Base-by-base conservation (phyloP, 2,113 vertebrate genomes). In the Tychaedon coryphoeus region DNA sequence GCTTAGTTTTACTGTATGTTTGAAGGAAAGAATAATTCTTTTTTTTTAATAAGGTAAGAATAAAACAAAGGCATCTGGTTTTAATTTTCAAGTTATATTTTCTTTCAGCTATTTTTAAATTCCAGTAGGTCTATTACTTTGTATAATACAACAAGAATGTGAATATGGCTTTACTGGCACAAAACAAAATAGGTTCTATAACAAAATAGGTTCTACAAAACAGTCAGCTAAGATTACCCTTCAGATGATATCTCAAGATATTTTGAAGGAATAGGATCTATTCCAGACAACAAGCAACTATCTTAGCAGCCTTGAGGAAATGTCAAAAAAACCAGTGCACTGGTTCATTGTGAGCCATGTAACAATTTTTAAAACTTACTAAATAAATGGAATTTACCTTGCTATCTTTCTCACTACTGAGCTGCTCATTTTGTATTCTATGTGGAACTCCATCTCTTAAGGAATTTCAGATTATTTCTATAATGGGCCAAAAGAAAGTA, bases 1-100 rank as follows among this genome's bases (percentile, higher is more conserved):
- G 83, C 97, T 97, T 91, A 95, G 91, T 93, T 97, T 97, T 97
- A 95, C 95, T 96, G 84, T 94, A 96, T 98, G 97, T 94, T 77
- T 94, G 83, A 96, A 96, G 91, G 81, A 95, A 96, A 96, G 94
- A 95, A 95, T 84, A 97, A 97, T 95, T 97, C 80, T 18, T 19
- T 14, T 80, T 61, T 85, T 92, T 88, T 31, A 97, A 96, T 95
- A 94, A 97, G 74, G 93, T 96, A 61, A 97, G 43, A 79, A 33
- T 75, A 94, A 97, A 97, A 91, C 76, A 96, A 97, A 96, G 88
- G 96, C 87, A 97, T 95, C 90, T 92, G 86, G 6, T 81, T 95
- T 79, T 64, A 69, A 96, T 97, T 96, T 97, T 86, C 78, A 91
- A 95, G 28, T 92, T 75, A 77, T 75, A 23, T 92, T 97, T 96